Conservation (phyloP, 2,113 vertebrate species). For the Prietella phreatophila region DNA sequence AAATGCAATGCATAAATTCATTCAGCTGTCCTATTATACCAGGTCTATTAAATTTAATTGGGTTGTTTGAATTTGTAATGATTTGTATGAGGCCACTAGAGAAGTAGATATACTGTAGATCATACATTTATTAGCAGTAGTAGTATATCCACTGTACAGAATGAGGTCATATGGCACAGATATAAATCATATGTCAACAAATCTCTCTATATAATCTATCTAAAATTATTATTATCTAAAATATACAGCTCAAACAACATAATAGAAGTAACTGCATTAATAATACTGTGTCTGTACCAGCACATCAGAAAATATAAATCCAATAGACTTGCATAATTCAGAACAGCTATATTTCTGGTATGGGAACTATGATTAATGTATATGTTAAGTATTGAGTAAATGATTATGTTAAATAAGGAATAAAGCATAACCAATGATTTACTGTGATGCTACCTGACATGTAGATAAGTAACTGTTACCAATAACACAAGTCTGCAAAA, state of each 20-base stretch:
- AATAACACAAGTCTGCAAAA: background rate
- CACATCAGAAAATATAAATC: background rate
- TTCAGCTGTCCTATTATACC: background rate
- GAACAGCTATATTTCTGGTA: background rate
- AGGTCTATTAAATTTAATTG: background rate
- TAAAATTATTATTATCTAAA: no score
- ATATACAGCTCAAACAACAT: background rate
- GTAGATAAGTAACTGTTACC: background rate
- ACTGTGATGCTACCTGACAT: background rate
- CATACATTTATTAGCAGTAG: background rate
- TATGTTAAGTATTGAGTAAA: background rate
- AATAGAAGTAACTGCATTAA: background rate
- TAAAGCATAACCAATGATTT: background rate
- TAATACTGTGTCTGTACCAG: background rate
- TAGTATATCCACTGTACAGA: background rate
- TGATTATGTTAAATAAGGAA: background rate
- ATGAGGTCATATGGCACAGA: background rate
- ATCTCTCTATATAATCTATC: background rate
- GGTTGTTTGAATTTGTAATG: background rate
- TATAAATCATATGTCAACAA: background rate
- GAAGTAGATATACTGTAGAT: background rate
- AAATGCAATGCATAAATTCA: background rate
- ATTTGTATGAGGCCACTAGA: background rate
- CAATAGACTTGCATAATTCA: background rate
- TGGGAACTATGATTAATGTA: background rate